These are phyloP conservation scores for Macrosoma leucophasiata DNA, from an alignment of 2,888 invertebrate species.

Conservation along the genomic window DNA sequence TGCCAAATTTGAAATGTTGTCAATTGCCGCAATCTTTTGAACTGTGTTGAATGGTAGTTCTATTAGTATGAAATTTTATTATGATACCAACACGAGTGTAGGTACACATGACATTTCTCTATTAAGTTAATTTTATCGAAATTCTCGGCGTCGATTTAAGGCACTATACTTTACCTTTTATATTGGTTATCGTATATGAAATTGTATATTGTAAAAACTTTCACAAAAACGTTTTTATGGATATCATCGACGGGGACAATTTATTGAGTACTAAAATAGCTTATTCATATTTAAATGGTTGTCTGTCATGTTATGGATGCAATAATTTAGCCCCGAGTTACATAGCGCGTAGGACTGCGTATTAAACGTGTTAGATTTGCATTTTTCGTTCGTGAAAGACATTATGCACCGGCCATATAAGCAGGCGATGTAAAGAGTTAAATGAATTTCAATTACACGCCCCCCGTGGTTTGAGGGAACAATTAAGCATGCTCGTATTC, in stretches of 20 bases:
- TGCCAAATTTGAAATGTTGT: too few species aligned
- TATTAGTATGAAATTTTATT: too few species aligned
- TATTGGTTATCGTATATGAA: too few species aligned
- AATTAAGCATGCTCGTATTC: slow-evolving; percentile 5
- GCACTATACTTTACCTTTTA: too few species aligned
- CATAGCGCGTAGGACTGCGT: slow-evolving; percentile 36
- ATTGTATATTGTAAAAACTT: too few species aligned
- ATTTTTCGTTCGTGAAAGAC: slow-evolving; percentile 43
- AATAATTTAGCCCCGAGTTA: slow-evolving; percentile 42
- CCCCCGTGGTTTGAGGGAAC: slow-evolving; percentile 25
- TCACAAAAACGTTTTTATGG: slow-evolving; percentile 17
- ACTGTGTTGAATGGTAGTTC: too few species aligned
- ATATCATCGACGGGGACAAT: slow-evolving; percentile 28
- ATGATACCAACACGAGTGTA: too few species aligned
- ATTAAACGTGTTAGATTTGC: slow-evolving; percentile 43
- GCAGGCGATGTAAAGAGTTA: slow-evolving; percentile 29
- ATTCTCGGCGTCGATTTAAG: too few species aligned
- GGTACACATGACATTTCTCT: too few species aligned
- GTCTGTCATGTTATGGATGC: slow-evolving; percentile 36
- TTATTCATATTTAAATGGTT: slow-evolving; percentile 40
- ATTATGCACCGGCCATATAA: slow-evolving; percentile 34
- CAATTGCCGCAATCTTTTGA: too few species aligned
- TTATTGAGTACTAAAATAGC: slow-evolving; percentile 32
- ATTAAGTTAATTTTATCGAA: too few species aligned
- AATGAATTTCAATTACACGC: slow-evolving; percentile 39